These are phyloP conservation scores for Rhopilema esculentum DNA, from an alignment of 30 jellyfish, hydroid and myxozoan genomes.

Conservation along the genomic window DNA sequence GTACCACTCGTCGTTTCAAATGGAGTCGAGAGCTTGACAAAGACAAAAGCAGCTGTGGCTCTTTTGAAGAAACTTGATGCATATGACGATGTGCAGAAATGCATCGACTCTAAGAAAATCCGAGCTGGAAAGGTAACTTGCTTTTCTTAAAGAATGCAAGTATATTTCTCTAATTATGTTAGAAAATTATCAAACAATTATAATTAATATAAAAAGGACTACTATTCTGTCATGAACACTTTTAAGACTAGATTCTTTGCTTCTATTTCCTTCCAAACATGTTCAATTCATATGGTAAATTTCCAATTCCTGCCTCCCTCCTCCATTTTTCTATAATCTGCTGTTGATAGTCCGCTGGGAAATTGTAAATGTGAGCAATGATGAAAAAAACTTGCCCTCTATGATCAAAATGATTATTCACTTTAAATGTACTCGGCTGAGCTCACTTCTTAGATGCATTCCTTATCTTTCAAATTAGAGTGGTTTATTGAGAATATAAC, in stretches of 20 bases:
- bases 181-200: too few species aligned
- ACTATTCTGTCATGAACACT: too few species aligned
- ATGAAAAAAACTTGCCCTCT: conserved; percentile 60
- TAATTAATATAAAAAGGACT: too few species aligned
- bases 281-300: too few species aligned
- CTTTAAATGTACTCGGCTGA: conserved; percentile 39
- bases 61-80: conserved; percentile 78
- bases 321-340: neutral
- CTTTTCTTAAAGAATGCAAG: neutral
- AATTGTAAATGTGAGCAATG: conserved; percentile 13
- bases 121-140: conserved; percentile 89
- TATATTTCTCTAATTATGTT: neutral
- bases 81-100: conserved; percentile 87
- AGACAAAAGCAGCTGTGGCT: conserved; percentile 91
- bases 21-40: conserved; percentile 84
- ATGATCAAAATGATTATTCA: conserved; percentile 23
- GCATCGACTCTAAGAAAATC: conserved; percentile 84
- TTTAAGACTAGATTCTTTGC: too few species aligned
- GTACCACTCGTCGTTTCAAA: conserved; percentile 90
- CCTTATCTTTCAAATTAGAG: too few species aligned
- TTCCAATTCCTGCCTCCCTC: too few species aligned
- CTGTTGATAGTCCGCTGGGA: neutral
- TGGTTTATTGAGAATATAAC: too few species aligned
- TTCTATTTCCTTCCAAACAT: too few species aligned
- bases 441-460: too few species aligned